phyloP scores from a whole-genome alignment of 2,888 invertebrate genomes.

The Pandemis heparana region DNA sequence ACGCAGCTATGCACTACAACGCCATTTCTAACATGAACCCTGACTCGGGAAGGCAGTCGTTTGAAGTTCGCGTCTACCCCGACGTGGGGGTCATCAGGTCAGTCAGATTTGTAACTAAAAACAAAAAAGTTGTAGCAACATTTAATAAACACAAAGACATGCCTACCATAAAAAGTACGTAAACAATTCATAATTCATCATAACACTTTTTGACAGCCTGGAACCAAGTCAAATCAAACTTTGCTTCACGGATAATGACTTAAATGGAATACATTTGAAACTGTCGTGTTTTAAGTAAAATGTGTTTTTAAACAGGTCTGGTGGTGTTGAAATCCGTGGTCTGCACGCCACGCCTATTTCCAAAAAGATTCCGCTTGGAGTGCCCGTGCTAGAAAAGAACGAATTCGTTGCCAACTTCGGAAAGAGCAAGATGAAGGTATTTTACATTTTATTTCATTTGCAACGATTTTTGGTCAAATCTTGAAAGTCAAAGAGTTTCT shows the following conservation, averaged over 20 bases:
- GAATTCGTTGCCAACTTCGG: slow-evolving; percentile 88
- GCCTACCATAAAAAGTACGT: too few relatives aligned
- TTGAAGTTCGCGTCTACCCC: slow-evolving; percentile 79
- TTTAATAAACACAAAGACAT: too few relatives aligned
- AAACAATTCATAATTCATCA: too few relatives aligned
- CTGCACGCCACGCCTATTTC: slow-evolving; percentile 91
- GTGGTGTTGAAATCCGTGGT: slow-evolving; percentile 92
- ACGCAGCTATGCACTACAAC: slow-evolving; percentile 87
- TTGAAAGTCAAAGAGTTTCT: too few relatives aligned
- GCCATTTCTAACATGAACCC: slow-evolving; percentile 79
- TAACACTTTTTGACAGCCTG: too few relatives aligned
- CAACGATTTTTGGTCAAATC: too few relatives aligned
- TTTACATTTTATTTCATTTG: neutral
- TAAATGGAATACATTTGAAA: too few relatives aligned
- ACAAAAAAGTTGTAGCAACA: too few relatives aligned
- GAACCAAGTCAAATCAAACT: too few relatives aligned
- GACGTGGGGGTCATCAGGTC: slow-evolving; percentile 82
- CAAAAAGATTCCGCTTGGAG: slow-evolving; percentile 87
- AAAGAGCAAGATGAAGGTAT: slow-evolving; percentile 73
- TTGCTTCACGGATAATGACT: too few relatives aligned
- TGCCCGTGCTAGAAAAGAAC: slow-evolving; percentile 92
- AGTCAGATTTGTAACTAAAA: slow-evolving; percentile 35
- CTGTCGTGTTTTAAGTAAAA: neutral
- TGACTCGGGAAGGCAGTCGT: slow-evolving; percentile 73
- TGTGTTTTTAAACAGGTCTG: slow-evolving; percentile 79